Conservation (phyloP, 2,888 invertebrate species). For the Acanthosepion pharaonis region DNA sequence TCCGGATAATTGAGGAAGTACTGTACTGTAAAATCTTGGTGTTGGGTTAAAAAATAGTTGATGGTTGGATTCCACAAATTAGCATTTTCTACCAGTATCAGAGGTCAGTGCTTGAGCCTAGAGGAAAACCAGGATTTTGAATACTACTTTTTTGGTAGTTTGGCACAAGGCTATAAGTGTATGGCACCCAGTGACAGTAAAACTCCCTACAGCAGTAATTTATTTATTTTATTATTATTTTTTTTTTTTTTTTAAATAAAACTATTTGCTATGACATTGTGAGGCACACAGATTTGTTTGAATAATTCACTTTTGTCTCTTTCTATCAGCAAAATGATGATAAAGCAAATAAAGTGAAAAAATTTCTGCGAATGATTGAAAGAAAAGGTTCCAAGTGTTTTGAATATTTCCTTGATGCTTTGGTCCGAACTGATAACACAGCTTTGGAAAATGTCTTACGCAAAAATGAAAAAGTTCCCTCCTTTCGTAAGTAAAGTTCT, state of each 20-base stretch:
- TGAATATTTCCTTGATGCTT: slow-evolving; percentile 41
- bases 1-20: no score
- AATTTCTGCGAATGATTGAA: slow-evolving; percentile 22
- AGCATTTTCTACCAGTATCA: no score
- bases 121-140: no score
- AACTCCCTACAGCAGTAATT: background rate
- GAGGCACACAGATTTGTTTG: background rate
- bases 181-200: background rate
- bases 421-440: slow-evolving; percentile 39
- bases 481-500: background rate
- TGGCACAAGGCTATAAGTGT: no score
- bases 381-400: slow-evolving; percentile 41
- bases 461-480: slow-evolving; percentile 25
- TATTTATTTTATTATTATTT: no score
- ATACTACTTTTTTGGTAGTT: no score
- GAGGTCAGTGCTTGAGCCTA: no score
- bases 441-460: background rate
- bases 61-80: no score
- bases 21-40: no score
- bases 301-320: background rate
- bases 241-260: no score
- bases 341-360: background rate
- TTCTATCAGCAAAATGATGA: slow-evolving; percentile 33
- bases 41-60: no score
- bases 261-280: background rate